A percentile compares a stretch with the other conserved stretches of the same genome.
Evolutionary conservation across 2,113 vertebrate species (phyloP).

Genomic region (Cinclus mexicanus): DNA sequence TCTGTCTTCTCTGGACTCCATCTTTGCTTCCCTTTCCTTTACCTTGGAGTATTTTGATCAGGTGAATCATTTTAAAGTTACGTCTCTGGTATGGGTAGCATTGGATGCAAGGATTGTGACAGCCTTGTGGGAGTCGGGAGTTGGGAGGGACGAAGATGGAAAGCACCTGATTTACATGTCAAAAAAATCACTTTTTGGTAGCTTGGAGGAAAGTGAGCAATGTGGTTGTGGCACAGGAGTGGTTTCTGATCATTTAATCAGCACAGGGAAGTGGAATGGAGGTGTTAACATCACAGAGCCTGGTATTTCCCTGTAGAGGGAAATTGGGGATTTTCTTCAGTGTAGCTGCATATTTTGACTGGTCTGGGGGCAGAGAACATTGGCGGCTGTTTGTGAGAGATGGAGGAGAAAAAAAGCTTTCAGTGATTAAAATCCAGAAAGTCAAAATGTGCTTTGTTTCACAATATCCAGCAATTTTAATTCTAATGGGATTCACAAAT

Average conservation of each 20-base stretch:
- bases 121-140: not conserved
- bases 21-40: not conserved
- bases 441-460: not conserved
- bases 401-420: not conserved
- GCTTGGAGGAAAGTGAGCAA: not conserved
- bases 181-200: not conserved
- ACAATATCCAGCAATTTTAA: not conserved
- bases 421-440: not conserved
- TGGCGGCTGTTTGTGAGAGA: not conserved
- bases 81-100: not conserved
- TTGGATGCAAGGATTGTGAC: not conserved
- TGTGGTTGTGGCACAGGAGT: not conserved
- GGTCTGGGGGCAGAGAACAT: not conserved
- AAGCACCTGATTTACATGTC: not conserved
- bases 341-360: fast-evolving
- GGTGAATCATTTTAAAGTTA: not conserved
- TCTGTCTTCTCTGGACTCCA: not conserved
- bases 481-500: not conserved
- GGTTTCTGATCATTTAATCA: not conserved
- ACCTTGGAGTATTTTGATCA: not conserved
- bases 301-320: not conserved
- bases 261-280: not conserved
- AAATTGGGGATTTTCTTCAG: not conserved
- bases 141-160: not conserved
- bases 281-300: not conserved